Evolutionary conservation across 1,140 invertebrate genomes (phyloP), one percentile per base, ranked within the genome.

Genomic region (Luehdorfia chinensis): DNA sequence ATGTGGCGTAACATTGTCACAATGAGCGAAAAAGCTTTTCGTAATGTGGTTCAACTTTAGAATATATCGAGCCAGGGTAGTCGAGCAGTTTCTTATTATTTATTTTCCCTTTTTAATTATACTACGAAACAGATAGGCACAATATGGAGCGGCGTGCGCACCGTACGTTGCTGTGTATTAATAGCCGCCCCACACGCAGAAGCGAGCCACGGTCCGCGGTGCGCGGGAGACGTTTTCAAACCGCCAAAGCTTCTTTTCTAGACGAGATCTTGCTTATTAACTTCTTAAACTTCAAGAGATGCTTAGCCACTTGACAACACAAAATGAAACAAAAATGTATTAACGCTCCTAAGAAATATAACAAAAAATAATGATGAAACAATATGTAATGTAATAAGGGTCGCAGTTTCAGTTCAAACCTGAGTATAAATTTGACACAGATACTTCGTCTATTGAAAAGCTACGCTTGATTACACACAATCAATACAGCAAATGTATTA

Each of bases 101-200:
- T 48, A 23, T 43, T 43, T 43, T 28, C 3, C 30, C 31, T 54
- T 54, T 54, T 54, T 47, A 47, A 53, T 47, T 43, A 53, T 21
- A 47, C 19, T 47, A 36, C 33, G 39, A 18, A 27, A 41, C 21
- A 47, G 43, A 55, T 55, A 56, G 34, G 44, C 43, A 59, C 49
- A 44, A 44, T 55, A 51, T 43, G 51, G 28, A 43, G 32, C 39
- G 52, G 48, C 47, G 48, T 54, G 52, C 47, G 39, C 57, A 55
- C 58, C 51, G 54, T 55, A 55, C 58, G 56, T 41, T 55, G 60
- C 59, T 59, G 51, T 59, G 59, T 80, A 80, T 80, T 77, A 71
- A 75, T 80, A 77, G 66, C 47, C 55, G 67, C 74, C 76, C 71
- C 76, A 77, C 71, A 60, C 70, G 67, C 67, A 50, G 70, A 46